Evolutionary conservation across 2,888 invertebrate genomes (phyloP), one percentile per base, ranked within the genome.

Genomic region (Hyles lineata): DNA sequence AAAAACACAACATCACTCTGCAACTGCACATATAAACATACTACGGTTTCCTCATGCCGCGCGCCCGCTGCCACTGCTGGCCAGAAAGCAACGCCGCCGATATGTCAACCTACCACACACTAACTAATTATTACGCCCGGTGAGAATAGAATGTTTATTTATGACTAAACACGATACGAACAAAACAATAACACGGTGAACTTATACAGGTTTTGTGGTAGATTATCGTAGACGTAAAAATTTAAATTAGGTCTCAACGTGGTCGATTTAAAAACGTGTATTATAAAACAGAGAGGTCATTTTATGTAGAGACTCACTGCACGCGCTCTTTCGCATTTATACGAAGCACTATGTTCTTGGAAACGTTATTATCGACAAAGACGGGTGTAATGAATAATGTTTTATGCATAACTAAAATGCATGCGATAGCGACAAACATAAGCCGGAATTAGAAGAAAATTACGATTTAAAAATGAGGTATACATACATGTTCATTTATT

Each of bases 1-100:
- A 91, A 92, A 90, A 92, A 91, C 90, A 88, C 85, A 87, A 90
- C 90, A 90, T 86, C 85, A 86, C 87, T 86, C 85, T 89, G 89
- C 90, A 91, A 89, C 85, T 92, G 92, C 91, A 92, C 86, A 87
- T 87, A 76, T 74, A 73, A 83, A 86, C 83, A 84, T 79, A 80
- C 77, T 74, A 76, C 78, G 82, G 85, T 86, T 86, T 85, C 82
- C 83, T 85, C 80, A 80, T 83, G 43, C 23, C 60, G 60, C 60
- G 25, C 60, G 43, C 23, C 6, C 67, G 23, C 23, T 67, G 7
- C 43, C 50, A 23, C 43, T 63, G 43, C 43, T 67, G 23, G n/a
- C 21, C 50, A 50, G 17, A 63, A 63, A n/a, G 35, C 11, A 15
- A 43, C 43, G 21, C 19, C 21, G 43, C 15, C 35, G 43, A 29